Percentiles rank a stretch among this genome's conserved stretches.
phyloP scores from a whole-genome alignment of 2,113 vertebrate species.

The Serilophus lunatus region DNA sequence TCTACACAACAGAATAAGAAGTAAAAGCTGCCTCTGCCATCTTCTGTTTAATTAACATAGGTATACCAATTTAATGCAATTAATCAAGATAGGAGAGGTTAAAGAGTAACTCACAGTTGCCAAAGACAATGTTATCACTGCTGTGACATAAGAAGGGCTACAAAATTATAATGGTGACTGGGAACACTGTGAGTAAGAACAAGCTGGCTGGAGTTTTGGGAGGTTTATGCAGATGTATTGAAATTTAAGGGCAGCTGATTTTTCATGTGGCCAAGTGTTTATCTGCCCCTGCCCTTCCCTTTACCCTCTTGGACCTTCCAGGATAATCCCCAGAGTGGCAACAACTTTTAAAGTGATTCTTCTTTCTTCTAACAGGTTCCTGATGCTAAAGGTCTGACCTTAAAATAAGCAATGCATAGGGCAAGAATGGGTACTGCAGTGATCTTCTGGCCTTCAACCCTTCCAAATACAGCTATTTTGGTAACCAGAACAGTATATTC shows the following conservation, averaged over 20 bases:
- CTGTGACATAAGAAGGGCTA: background rate
- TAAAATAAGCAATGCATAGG: slow-evolving; percentile 1
- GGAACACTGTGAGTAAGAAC: background rate
- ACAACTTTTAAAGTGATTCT: slow-evolving; percentile 19
- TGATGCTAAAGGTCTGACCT: slow-evolving; percentile 64
- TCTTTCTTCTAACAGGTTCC: slow-evolving; percentile 59
- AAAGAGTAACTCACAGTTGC: slow-evolving; percentile 25
- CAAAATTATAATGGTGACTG: background rate
- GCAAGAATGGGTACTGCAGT: background rate
- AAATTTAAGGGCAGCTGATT: background rate
- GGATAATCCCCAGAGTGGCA: background rate
- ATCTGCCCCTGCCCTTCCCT: slow-evolving; percentile 40
- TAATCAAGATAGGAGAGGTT: slow-evolving; percentile 44
- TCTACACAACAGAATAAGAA: slow-evolving; percentile 5
- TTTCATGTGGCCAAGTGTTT: slow-evolving; percentile 7
- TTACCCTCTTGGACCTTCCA: background rate
- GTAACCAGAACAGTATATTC: background rate
- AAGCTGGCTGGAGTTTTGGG: background rate
- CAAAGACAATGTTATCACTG: background rate
- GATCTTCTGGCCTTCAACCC: slow-evolving; percentile 8
- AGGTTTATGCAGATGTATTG: background rate
- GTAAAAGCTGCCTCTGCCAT: slow-evolving; percentile 14
- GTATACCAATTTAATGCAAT: slow-evolving; percentile 33
- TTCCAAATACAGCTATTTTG: background rate
- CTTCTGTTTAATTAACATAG: slow-evolving; percentile 41